These are phyloP conservation scores for Pristiophorus japonicus DNA, from an alignment of 2,113 vertebrate genomes.

Conservation along the genomic window DNA sequence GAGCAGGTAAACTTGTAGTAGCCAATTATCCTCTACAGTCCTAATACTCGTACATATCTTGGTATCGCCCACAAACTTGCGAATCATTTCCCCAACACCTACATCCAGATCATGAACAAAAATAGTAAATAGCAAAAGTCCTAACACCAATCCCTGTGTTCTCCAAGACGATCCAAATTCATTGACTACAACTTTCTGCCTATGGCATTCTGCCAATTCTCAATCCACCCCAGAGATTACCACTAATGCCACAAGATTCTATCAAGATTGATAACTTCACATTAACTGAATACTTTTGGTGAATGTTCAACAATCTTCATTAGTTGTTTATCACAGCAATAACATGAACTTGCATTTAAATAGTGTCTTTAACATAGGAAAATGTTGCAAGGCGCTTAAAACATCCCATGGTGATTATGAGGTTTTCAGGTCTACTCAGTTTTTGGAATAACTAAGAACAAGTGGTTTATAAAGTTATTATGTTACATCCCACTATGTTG, in stretches of 20 bases:
- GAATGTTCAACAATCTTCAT: background rate
- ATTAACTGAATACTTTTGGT: background rate
- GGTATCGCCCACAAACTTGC: background rate
- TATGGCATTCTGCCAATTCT: background rate
- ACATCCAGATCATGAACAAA: background rate
- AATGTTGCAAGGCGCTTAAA: background rate
- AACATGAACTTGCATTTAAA: background rate
- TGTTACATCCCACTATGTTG: background rate
- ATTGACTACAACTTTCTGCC: background rate
- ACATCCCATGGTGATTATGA: background rate
- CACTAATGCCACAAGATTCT: no score
- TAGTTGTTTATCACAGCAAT: background rate
- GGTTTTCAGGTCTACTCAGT: background rate
- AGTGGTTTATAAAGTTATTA: background rate
- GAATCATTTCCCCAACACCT: background rate
- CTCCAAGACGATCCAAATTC: background rate
- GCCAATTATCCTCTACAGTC: no score
- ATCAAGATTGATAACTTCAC: background rate
- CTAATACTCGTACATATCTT: background rate
- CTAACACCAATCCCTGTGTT: background rate
- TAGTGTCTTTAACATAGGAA: background rate
- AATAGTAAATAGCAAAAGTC: background rate
- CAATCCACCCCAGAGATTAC: background rate
- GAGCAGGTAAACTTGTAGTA: no score
- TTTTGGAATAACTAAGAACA: background rate